Percentiles rank a stretch among this genome's conserved stretches.
Conservation (phyloP, 1,140 invertebrate genomes). For the Periplaneta americana region DNA sequence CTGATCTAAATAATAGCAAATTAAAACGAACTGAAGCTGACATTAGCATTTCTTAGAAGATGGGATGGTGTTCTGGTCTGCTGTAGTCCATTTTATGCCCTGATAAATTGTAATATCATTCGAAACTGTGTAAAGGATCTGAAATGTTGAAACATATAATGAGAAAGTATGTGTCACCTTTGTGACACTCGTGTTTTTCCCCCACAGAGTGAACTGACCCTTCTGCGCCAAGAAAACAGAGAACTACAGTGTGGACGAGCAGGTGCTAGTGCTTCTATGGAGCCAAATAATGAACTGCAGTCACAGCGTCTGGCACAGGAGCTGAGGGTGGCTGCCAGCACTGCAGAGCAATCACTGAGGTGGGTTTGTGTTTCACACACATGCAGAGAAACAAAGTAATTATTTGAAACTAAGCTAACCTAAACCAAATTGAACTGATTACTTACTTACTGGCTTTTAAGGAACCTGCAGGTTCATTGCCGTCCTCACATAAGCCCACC, state of each 20-base stretch:
- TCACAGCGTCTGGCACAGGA: slow-evolving; percentile 43
- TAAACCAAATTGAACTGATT: neutral
- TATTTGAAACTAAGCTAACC: neutral
- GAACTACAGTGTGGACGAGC: slow-evolving; percentile 28
- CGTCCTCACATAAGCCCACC: no score
- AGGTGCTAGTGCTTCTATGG: neutral
- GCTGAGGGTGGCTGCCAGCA: slow-evolving; percentile 51
- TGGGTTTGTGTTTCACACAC: no score
- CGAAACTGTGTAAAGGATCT: no score
- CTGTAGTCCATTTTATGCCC: no score
- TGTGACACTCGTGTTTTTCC: neutral
- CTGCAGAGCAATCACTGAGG: slow-evolving; percentile 59
- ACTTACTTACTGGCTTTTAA: no score
- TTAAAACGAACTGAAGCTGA: no score
- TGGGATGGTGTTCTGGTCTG: no score
- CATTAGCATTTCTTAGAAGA: no score
- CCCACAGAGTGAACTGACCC: slow-evolving; percentile 39
- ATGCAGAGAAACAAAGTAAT: neutral
- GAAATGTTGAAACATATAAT: no score
- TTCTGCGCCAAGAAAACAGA: slow-evolving; percentile 39
- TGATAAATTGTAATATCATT: no score
- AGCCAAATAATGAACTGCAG: neutral
- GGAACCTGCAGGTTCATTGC: no score
- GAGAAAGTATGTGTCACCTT: neutral
- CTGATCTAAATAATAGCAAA: no score